A percentile compares a stretch with the other conserved stretches of the same genome.
These are phyloP conservation scores for Argynnis bischoffii DNA, from an alignment of 2,888 invertebrate genomes.

Conservation along the genomic window DNA sequence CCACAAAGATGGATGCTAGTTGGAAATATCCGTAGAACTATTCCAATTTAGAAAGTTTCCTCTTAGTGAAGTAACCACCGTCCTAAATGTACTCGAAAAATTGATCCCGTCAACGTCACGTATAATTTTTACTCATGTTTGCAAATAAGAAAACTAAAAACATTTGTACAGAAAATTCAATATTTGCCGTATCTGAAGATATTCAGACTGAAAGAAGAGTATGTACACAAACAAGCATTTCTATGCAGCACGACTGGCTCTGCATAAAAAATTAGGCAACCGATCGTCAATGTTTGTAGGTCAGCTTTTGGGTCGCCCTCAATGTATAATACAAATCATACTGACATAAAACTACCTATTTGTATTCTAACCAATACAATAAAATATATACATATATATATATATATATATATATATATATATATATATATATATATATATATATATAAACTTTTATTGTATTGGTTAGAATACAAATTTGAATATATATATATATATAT, in stretches of 20 bases:
- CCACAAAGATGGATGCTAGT: conserved; percentile 71
- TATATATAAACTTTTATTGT: no score
- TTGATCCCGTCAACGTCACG: conserved; percentile 43
- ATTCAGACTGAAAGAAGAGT: conserved; percentile 14
- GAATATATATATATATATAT: no score
- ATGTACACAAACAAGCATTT: conserved; percentile 24
- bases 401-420: background rate
- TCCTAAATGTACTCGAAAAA: conserved; percentile 61
- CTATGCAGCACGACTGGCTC: conserved; percentile 37
- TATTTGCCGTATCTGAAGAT: conserved; percentile 20
- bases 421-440: background rate
- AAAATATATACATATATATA: background rate
- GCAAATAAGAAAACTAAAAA: conserved; percentile 27
- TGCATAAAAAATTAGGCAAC: conserved; percentile 54
- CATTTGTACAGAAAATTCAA: conserved; percentile 12
- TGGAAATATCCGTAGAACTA: conserved; percentile 73
- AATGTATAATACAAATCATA: conserved; percentile 52
- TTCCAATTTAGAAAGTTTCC: conserved; percentile 78
- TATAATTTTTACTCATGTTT: conserved; percentile 23
- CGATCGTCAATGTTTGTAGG: conserved; percentile 50
- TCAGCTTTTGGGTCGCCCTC: conserved; percentile 47
- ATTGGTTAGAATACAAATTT: no score
- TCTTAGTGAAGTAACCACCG: conserved; percentile 65
- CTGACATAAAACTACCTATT: background rate
- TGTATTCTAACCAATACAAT: background rate